Evolutionary conservation across 2,113 vertebrate species (phyloP).

Genomic region (Ammodramus savannarum): DNA sequence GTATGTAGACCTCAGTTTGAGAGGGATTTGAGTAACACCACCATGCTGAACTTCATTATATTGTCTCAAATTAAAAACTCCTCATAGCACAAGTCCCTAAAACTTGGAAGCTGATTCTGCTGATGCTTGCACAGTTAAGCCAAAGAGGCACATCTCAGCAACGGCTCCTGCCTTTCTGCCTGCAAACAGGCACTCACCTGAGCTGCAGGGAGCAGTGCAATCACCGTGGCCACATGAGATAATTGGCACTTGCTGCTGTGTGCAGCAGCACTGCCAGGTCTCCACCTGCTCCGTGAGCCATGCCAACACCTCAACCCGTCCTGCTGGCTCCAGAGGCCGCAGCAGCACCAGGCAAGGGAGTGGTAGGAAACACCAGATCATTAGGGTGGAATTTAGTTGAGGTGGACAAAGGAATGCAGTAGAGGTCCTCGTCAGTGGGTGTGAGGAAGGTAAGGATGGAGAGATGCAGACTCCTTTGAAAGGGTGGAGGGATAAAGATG

Average conservation of each 20-base stretch:
- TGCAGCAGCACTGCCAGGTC: neutral
- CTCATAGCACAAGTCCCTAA: neutral
- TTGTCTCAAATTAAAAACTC: neutral
- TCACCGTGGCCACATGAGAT: neutral
- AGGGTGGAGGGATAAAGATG: neutral
- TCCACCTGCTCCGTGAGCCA: neutral
- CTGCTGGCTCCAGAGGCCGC: neutral
- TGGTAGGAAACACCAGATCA: neutral
- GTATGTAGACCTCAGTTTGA: neutral
- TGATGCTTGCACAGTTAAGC: neutral
- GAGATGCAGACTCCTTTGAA: neutral
- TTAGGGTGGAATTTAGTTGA: slow-evolving; percentile 36
- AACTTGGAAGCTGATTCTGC: neutral
- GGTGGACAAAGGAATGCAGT: slow-evolving; percentile 44
- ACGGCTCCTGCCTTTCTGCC: neutral
- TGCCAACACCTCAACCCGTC: slow-evolving; percentile 31
- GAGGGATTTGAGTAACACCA: neutral
- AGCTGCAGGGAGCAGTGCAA: neutral
- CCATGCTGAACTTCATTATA: neutral
- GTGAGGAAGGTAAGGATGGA: neutral
- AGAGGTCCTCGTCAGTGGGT: neutral
- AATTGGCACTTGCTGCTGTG: neutral
- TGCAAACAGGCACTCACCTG: neutral
- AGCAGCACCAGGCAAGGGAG: slow-evolving; percentile 35
- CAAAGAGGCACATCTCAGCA: neutral